phyloP scores from a whole-genome alignment of 2,797 vertebrate genomes.

The Cuniculus paca region DNA sequence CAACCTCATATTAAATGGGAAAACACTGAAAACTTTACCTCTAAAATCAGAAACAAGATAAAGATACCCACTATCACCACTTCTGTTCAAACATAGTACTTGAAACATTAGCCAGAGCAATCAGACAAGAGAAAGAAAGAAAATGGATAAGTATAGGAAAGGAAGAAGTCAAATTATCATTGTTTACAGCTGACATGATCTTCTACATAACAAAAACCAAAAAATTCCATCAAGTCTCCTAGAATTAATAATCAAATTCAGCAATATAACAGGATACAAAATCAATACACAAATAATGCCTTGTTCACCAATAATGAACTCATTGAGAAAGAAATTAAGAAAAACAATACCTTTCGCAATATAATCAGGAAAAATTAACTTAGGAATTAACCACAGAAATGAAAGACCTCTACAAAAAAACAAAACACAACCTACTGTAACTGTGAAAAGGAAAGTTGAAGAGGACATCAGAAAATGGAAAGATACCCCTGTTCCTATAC shows the following conservation, averaged over 20 bases:
- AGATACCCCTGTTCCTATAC: not conserved
- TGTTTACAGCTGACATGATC: not conserved
- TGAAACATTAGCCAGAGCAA: not conserved
- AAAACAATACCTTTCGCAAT: not conserved
- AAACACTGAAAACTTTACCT: not conserved
- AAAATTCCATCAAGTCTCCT: not conserved
- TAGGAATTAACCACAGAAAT: not conserved
- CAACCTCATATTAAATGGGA: not conserved
- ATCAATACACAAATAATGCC: not conserved
- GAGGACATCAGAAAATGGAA: not conserved
- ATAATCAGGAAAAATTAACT: not conserved
- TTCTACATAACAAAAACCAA: not conserved
- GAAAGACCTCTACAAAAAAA: not conserved
- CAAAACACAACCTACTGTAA: not conserved
- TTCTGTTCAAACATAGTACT: not conserved
- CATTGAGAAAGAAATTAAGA: not conserved
- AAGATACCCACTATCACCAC: not conserved
- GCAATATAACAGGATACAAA: not conserved
- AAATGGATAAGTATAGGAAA: not conserved
- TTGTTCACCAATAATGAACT: not conserved
- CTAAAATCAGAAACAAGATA: not conserved
- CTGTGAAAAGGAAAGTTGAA: not conserved
- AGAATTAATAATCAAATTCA: not conserved
- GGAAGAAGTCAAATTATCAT: not conserved
- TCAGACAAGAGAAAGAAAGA: not conserved